Evolutionary conservation across 2,797 vertebrate species (phyloP), one percentile per base, ranked within the genome.

Genomic region (Podargus strigoides): DNA sequence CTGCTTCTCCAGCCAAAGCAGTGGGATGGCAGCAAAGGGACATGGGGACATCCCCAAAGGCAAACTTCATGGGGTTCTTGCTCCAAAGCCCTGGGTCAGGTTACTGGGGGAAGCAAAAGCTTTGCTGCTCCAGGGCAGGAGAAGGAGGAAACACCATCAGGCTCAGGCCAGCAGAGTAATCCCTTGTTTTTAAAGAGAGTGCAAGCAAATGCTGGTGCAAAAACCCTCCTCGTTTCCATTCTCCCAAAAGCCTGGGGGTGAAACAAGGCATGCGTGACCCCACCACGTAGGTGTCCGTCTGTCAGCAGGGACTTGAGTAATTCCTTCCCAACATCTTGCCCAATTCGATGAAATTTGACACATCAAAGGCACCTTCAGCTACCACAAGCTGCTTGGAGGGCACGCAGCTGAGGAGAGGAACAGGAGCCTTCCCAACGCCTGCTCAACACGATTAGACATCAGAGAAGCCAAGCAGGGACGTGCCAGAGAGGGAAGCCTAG

Each of bases 281-380:
- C 77, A 32, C 41, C 73, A 30, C 37, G 92, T 72, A 22, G 90
- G 93, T 90, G 88, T 83, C 90, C 3, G 1, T 83, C 94, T 53
- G 94, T 89, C 93, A 88, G 89, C 91, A 9, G 73, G 63, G 4
- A 41, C 59, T 94, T 17, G 66, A 26, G 3, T 39, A 23, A 22
- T 21, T 24, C 59, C 64, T 70, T 27, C 75, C 62, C 82, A 56
- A 39, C 58, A 4, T 42, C 92, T 88, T 90, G 80, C 95, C 83
- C 66, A 88, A 60, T 22, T 22, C 83, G 53, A 55, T 17, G 24
- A 27, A 6, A 9, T 72, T 47, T 74, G 73, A 93, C 50, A 47
- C 90, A 93, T 85, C 90, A 93, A 94, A 95, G 80, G 56, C 82
- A 8, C 53, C 42, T 32, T 2, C 73, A 7, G 60, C 6, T 47